Conservation (phyloP, 64 coral and sea anemone species). For the Montipora capricornis region DNA sequence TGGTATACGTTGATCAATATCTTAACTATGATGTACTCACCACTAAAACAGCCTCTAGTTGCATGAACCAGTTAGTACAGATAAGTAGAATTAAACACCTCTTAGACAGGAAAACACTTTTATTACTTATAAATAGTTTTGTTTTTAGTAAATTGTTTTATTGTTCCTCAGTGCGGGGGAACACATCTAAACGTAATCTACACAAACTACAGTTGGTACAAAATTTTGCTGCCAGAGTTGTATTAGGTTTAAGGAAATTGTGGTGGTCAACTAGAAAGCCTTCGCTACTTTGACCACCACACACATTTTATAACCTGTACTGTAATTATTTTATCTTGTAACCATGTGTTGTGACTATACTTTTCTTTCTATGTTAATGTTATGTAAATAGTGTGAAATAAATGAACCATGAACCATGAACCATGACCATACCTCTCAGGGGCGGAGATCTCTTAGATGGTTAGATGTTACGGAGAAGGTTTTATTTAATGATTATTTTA, state of each 20-base stretch:
- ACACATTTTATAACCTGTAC: too few species aligned
- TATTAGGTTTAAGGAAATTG: conserved; percentile 27
- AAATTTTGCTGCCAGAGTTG: not conserved
- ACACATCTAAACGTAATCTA: conserved; percentile 27
- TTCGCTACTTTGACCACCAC: too few species aligned
- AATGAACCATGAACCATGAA: too few species aligned
- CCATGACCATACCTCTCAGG: conserved; percentile 17
- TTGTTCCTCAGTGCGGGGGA: conserved; percentile 22
- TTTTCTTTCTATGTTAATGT: too few species aligned
- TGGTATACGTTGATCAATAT: conserved; percentile 15
- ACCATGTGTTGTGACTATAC: too few species aligned
- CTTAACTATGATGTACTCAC: conserved; percentile 55
- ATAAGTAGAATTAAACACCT: conserved; percentile 55
- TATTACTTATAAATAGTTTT: conserved; percentile 48
- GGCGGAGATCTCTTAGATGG: conserved; percentile 58
- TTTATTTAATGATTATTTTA: conserved; percentile 38
- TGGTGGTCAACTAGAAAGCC: too few species aligned
- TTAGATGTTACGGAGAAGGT: conserved; percentile 35
- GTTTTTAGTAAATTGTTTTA: conserved; percentile 13
- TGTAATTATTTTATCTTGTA: too few species aligned
- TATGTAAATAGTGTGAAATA: too few species aligned
- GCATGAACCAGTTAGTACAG: conserved; percentile 34
- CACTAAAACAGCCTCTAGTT: conserved; percentile 53
- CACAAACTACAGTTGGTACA: conserved; percentile 24
- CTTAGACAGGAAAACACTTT: conserved; percentile 48